Evolutionary conservation across 2,888 invertebrate species (phyloP), one percentile per base, ranked within the genome.

Genomic region (Hesperia comma): DNA sequence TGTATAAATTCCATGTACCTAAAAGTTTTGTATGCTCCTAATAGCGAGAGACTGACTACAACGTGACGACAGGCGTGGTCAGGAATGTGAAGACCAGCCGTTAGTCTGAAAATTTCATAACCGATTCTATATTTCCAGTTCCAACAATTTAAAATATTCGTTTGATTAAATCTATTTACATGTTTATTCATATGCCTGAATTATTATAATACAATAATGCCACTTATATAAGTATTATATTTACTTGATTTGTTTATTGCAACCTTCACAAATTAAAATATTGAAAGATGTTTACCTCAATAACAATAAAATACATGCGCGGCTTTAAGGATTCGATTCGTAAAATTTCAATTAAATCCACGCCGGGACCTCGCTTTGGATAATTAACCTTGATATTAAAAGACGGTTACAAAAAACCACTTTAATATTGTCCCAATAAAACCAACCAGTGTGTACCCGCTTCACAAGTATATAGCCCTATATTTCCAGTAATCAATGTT

Each of bases 261-360:
- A 37, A 61, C 60, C 66, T 66, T 66, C 54, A 60, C 19, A 60
- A 60, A 66, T 57, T 54, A n/a, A 51, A 60, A 40, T 54, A 60
- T 37, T 55, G 61, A 67, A 67, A 67, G 67, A 67, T 61, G 60
- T 66, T 66, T 66, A 66, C 67, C 67, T 67, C 40, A 66, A 61
- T 54, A 61, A 66, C 43, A 61, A 32, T 10, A 19, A 49, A 49
- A 49, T 19, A 49, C 49, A 49, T 19, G 7, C 10, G 26, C 55
- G 40, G 43, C 61, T 54, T 55, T 33, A 37, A 19, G 55, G 46
- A 61, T 67, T 61, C 37, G 37, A 67, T 67, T 61, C 40, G 33
- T 33, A 33, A 54, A 58, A 63, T 58, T 40, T 26, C 51, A 67
- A 43, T 61, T 66, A 61, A 67, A 67, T 66, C 67, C 55, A 37